Base-by-base conservation (phyloP, 2,113 vertebrate genomes). In the Sebastes schlegelii region DNA sequence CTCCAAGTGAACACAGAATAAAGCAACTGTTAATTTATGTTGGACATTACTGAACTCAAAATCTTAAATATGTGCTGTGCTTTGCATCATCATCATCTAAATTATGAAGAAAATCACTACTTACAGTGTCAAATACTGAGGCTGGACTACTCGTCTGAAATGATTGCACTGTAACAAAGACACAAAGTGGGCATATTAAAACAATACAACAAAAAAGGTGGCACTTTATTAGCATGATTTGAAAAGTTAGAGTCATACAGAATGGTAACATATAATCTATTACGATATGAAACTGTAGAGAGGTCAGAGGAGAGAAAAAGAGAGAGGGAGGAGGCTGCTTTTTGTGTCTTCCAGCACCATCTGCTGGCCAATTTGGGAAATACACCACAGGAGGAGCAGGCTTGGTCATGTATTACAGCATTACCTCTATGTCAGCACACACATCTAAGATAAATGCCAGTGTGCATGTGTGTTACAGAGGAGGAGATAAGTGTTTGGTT, bases 291-390 rank as follows among this genome's bases (percentile, higher is more conserved):
- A n/a, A 26, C 26, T 2, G 2, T 26, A 26, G 2, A 16, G 2
- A 17, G 11, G 16, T 49, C 4, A 74, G 5, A 21, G 3, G 3
- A n/a, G 8, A 77, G n/a, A 21, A 14, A 45, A n/a, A 11, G 13
- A 54, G 43, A 46, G 7, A 26, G 21, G 58, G 52, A 34, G 23
- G 23, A 45, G 19, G 43, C 8, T 61, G n/a, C 11, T 45, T 12
- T 4, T 11, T 17, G 42, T 8, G 16, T 64, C 10, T 21, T 75
- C 4, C 12, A 77, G n/a, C 79, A 65, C 79, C 89, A 83, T 80
- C 90, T 92, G 79, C 64, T 91, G 91, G 89, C 2, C 4, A 5
- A 3, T 9, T 4, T 16, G 5, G 13, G 19, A 65, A 91, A 0
- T 76, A 34, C 80, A 81, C 0, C 60, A 61, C 0, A 0, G 17